Base-by-base conservation (phyloP, 2,888 invertebrate genomes). In the Campoplex capitator region DNA sequence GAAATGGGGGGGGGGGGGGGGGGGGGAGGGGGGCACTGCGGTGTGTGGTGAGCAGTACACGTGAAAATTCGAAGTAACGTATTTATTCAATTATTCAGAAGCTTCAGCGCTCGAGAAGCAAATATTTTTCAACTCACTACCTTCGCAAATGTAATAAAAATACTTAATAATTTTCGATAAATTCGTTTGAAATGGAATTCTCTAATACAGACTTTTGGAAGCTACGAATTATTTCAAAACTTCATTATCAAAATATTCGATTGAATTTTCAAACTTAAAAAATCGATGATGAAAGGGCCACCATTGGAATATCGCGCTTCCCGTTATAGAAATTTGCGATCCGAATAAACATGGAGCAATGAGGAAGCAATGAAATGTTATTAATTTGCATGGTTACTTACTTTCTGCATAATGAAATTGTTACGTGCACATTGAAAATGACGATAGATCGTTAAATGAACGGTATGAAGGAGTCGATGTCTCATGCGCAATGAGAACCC, bases 311-410 rank as follows among this genome's bases (percentile, higher is more conserved):
- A 48, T 48, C 3, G 23, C 3, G 18, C 32, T 32, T 62, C 32
- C 32, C 4, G 11, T 4, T 62, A 16, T 7, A 32, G 62, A 32
- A 62, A 62, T 62, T 62, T 62, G 62, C 32, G 62, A 32, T 32
- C 62, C 62, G 62, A 32, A 32, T 32, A 16, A 62, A 62, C 16
- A 11, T 32, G 62, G 13, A 62, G 16, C 62, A 13, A 62, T 32
- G 62, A 32, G 62, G 62, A 62, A 62, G 62, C 62, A 2, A 62
- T 32, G 7, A 0, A 28, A 62, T 4, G 58, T 62, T 62, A 62
- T 62, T 62, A 62, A 62, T 62, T 32, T 62, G 62, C 32, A 62
- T 62, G 62, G 32, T 62, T 32, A 16, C 32, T 62, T 16, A 16
- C 3, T 32, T 62, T 62, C 16, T 62, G 62, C 62, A 32, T 62